Evolutionary conservation across 2,888 invertebrate genomes (phyloP).

Genomic region (Xylocampa areola): DNA sequence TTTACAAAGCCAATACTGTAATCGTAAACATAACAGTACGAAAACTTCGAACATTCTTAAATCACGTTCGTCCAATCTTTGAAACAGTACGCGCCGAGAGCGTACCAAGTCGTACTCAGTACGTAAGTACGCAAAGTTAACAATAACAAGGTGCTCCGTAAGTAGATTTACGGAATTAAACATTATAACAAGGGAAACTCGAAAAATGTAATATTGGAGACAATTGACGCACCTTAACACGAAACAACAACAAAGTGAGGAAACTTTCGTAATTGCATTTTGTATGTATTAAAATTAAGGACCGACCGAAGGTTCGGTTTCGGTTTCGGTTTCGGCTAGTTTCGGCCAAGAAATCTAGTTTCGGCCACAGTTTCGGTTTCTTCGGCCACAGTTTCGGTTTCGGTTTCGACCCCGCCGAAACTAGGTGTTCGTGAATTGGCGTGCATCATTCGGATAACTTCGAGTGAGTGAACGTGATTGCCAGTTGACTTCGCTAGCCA

Average conservation of each 20-base stretch:
- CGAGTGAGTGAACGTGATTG: no score
- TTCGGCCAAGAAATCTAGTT: no score
- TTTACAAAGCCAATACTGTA: constrained; percentile 16
- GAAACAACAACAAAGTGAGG: background rate
- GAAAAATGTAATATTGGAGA: constrained; percentile 10
- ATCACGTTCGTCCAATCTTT: constrained; percentile 31
- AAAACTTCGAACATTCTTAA: constrained; percentile 27
- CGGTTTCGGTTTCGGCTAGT: no score
- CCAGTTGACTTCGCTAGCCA: no score
- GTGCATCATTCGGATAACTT: no score
- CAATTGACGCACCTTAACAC: background rate
- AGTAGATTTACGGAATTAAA: constrained; percentile 40
- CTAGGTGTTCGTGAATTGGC: no score
- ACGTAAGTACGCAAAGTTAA: constrained; percentile 51
- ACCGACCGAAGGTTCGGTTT: no score
- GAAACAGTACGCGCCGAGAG: constrained; percentile 28
- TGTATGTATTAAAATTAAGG: no score
- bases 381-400: no score
- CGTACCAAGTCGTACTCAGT: constrained; percentile 24
- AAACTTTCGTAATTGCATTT: no score
- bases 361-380: no score
- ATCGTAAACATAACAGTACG: constrained; percentile 15
- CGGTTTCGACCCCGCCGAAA: no score
- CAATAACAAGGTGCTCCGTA: constrained; percentile 34
- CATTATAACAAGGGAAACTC: constrained; percentile 31